Conservation (phyloP, 2,888 invertebrate genomes). For the Coelinius sp. region DNA sequence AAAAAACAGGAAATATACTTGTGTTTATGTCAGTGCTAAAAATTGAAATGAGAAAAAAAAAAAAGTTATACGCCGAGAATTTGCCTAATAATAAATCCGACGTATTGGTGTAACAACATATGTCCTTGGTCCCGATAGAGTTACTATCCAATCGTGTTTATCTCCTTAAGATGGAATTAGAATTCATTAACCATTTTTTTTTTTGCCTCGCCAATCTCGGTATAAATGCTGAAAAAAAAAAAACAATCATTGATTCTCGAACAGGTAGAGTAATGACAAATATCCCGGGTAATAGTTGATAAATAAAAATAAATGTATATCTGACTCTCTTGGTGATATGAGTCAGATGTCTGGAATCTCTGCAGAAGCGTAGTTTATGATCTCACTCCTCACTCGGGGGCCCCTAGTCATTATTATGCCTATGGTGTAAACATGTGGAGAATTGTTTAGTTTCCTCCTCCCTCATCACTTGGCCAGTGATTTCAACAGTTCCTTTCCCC, state of each 20-base stretch:
- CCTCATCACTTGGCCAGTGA: conserved; percentile 29
- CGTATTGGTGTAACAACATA: not conserved
- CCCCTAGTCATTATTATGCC: conserved; percentile 64
- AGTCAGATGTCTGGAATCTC: conserved; percentile 68
- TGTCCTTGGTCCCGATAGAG: conserved; percentile 25
- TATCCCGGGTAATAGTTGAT: not conserved
- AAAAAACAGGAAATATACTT: not conserved
- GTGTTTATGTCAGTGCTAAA: not conserved
- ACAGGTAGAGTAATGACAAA: not conserved
- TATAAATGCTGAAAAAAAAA: not conserved
- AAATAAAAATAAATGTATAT: not conserved
- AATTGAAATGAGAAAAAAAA: not conserved
- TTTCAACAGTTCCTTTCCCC: conserved; percentile 39
- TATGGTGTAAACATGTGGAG: conserved; percentile 59
- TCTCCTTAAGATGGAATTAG: not conserved
- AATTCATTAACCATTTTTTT: not conserved
- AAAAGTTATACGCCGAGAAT: not conserved
- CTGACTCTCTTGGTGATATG: conserved; percentile 48
- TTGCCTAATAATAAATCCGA: conserved; percentile 6
- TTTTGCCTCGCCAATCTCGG: not conserved
- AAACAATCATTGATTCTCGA: not conserved
- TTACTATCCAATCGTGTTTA: not conserved
- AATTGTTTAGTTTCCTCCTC: conserved; percentile 34
- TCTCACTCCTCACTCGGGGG: conserved; percentile 58
- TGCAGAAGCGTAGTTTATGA: conserved; percentile 66